Evolutionary conservation across 2,797 vertebrate species (phyloP).

Genomic region (Cynopterus sphinx): DNA sequence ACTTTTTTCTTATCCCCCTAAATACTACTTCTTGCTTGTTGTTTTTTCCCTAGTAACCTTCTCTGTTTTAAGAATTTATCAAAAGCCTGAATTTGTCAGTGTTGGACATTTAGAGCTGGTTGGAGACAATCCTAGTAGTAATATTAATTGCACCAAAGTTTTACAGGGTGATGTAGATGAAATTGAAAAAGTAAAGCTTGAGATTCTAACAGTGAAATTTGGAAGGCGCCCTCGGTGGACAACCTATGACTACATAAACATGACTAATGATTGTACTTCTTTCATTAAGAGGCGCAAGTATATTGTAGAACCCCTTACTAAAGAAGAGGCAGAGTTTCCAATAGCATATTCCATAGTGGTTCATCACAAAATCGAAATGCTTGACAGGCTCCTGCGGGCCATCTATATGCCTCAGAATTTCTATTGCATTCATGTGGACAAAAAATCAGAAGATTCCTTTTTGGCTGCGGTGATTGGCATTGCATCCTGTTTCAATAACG

Average conservation of each 20-base stretch:
- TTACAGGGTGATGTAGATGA: constrained; percentile 86
- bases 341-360: constrained; percentile 94
- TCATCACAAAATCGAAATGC: constrained; percentile 93
- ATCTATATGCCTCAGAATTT: constrained; percentile 94
- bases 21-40: constrained; percentile 78
- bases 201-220: constrained; percentile 85
- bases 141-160: constrained; percentile 89
- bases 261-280: constrained; percentile 87
- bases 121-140: constrained; percentile 76
- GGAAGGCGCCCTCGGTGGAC: constrained; percentile 80
- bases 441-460: constrained; percentile 87
- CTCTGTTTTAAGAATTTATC: constrained; percentile 83
- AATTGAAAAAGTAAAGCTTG: constrained; percentile 86
- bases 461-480: constrained; percentile 86
- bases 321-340: constrained; percentile 91
- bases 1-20: constrained; percentile 82
- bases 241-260: constrained; percentile 87
- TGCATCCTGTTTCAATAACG: constrained; percentile 90
- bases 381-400: constrained; percentile 91
- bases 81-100: constrained; percentile 80
- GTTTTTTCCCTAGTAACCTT: constrained; percentile 79
- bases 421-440: constrained; percentile 95
- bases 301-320: constrained; percentile 88
- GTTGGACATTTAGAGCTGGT: constrained; percentile 83
- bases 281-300: constrained; percentile 90